Evolutionary conservation across 2,888 invertebrate genomes (phyloP).

Genomic region (Creontiades dilutus): DNA sequence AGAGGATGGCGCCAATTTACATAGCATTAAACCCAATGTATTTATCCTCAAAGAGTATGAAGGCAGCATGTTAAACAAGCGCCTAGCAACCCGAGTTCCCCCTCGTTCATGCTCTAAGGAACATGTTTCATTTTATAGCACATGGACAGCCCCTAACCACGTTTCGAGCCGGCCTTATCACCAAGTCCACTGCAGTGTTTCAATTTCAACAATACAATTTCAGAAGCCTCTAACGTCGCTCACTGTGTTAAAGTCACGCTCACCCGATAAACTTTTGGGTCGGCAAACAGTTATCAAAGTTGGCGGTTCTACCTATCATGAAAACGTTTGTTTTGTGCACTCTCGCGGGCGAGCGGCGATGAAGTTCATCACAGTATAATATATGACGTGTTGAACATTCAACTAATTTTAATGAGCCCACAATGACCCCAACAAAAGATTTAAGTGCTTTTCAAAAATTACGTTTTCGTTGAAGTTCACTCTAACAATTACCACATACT

Average conservation of each 20-base stretch:
- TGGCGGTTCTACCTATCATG: constrained; percentile 3
- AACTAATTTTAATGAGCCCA: background rate
- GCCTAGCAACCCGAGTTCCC: constrained; percentile 39
- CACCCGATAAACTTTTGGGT: constrained; percentile 25
- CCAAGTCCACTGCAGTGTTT: constrained; percentile 10
- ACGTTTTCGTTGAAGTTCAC: too few species aligned
- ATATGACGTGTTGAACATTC: background rate
- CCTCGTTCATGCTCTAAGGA: constrained; percentile 55
- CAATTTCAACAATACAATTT: constrained; percentile 50
- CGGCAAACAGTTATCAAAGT: constrained; percentile 42
- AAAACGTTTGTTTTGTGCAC: background rate
- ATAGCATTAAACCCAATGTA: constrained; percentile 64
- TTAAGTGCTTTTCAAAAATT: too few species aligned
- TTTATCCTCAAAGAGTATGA: constrained; percentile 57
- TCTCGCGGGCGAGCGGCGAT: background rate
- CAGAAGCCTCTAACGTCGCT: constrained; percentile 32
- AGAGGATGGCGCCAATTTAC: constrained; percentile 62
- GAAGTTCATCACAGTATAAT: background rate
- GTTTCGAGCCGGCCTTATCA: constrained; percentile 50
- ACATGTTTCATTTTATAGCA: constrained; percentile 61
- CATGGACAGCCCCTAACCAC: constrained; percentile 57
- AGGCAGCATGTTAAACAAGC: constrained; percentile 66
- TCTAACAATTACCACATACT: too few species aligned
- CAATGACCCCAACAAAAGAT: too few species aligned
- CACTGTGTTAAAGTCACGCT: constrained; percentile 36